Evolutionary conservation across 2,888 invertebrate species (phyloP), one percentile per base, ranked within the genome.

Genomic region (Auanema sp.): DNA sequence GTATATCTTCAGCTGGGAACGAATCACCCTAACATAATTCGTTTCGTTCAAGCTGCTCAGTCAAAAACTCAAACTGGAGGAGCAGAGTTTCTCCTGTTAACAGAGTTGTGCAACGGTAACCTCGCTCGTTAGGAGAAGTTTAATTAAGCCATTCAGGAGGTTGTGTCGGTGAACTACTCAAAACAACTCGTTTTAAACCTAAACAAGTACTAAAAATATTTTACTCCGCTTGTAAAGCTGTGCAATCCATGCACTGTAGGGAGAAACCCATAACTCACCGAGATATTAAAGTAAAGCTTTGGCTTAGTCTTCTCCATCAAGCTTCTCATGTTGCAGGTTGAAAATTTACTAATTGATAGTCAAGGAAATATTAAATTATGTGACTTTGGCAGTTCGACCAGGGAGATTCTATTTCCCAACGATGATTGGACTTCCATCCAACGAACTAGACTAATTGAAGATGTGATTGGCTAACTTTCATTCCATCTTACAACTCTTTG

Each of bases 341-440:
- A 97, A 88, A 97, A 97, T 86, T 89, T 97, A 82, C 87, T 98
- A 69, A 89, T 97, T 78, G 91, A 92, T 69, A 88, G 88, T 79
- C 90, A 92, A 86, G 92, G 92, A 82, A 87, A 86, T 80, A 89
- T 97, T 54, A 97, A 96, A 85, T 87, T 97, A 69, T 98, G 97
- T 87, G 97, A 97, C 87, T 97, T 97, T 87, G 97, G 97, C 25
- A 95, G 95, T 71, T 91, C 94, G 1, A 93, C 94, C 14, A 90
- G 89, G 14, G 90, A 92, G 83, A 76, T 83, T 11, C 91, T 89
- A 84, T 84, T 89, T 57, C 95, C 95, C 11, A 92, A 93, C 85
- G 88, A 90, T 24, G 90, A 90, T 51, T 97, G 97, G 97, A 91
- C 91, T 80, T 92, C 93, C 44, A 91, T 92, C 84, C 92, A 92